These are phyloP conservation scores for Drosophila orena DNA, from an alignment of 1,140 invertebrate genomes.

Conservation along the genomic window DNA sequence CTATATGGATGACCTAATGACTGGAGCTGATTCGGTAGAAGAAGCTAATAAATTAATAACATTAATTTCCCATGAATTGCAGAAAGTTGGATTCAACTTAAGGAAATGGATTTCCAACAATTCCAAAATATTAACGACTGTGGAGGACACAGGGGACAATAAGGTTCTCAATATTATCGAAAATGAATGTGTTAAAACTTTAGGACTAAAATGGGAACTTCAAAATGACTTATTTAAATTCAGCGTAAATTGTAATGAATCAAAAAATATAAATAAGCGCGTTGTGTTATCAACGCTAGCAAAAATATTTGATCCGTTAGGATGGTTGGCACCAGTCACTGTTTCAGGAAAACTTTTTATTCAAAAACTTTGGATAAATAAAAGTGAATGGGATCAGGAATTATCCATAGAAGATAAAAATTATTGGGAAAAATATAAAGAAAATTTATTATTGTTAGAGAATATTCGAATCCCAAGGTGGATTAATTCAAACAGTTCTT, in stretches of 20 bases:
- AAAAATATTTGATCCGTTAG: no score
- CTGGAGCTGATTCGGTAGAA: neutral
- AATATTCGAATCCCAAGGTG: no score
- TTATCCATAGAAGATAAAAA: no score
- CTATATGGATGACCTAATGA: constrained; percentile 5
- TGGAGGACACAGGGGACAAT: neutral
- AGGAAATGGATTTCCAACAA: constrained; percentile 10
- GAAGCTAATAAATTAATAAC: neutral
- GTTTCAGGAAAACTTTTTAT: no score
- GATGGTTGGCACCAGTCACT: no score
- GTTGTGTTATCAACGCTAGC: no score
- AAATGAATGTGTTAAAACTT: neutral
- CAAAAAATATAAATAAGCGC: neutral
- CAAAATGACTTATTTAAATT: neutral
- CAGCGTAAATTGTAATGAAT: neutral
- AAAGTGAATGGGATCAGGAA: no score
- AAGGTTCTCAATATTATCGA: neutral
- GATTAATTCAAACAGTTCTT: no score
- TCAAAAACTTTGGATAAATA: no score
- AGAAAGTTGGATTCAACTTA: neutral
- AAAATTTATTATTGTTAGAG: no score
- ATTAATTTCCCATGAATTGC: neutral
- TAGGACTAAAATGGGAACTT: neutral
- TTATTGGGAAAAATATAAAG: no score
- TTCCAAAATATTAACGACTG: neutral